Evolutionary conservation across 2,888 invertebrate species (phyloP).

Genomic region (Danaus chrysippus): DNA sequence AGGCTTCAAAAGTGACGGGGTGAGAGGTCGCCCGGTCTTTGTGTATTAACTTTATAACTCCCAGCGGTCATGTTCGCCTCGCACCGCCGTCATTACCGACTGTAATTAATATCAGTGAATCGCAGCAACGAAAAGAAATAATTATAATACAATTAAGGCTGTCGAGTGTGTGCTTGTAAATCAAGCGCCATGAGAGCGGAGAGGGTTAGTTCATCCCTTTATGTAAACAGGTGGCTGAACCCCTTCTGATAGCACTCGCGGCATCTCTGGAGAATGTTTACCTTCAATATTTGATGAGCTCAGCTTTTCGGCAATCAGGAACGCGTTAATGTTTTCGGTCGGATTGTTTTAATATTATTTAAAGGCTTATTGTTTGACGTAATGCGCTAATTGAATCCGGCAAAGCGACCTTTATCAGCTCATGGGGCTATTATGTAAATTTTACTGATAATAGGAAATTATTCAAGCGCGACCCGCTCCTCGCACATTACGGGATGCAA

Average conservation of each 20-base stretch:
- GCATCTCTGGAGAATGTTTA: slow-evolving; percentile 27
- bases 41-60: slow-evolving; percentile 25
- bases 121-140: not conserved
- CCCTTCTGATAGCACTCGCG: slow-evolving; percentile 30
- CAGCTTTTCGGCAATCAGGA: slow-evolving; percentile 18
- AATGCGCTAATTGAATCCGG: not conserved
- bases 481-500: slow-evolving; percentile 65
- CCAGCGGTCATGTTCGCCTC: slow-evolving; percentile 20
- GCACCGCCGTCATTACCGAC: slow-evolving; percentile 26
- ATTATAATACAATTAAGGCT: not conserved
- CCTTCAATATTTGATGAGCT: slow-evolving; percentile 31
- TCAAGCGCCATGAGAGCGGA: slow-evolving; percentile 20
- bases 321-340: slow-evolving; percentile 20
- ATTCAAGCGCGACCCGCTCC: slow-evolving; percentile 47
- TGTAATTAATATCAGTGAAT: slow-evolving; percentile 15
- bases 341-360: slow-evolving; percentile 2
- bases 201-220: slow-evolving; percentile 32
- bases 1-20: slow-evolving; percentile 19
- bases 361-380: slow-evolving; percentile 1
- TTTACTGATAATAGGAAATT: slow-evolving; percentile 14
- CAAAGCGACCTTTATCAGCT: not conserved
- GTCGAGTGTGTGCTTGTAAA: not conserved
- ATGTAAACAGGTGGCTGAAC: slow-evolving; percentile 33
- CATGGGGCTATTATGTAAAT: slow-evolving; percentile 1
- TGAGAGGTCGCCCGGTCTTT: slow-evolving; percentile 23